Evolutionary conservation across 1,140 invertebrate species (phyloP).

Genomic region (Arctopsyche grandis): DNA sequence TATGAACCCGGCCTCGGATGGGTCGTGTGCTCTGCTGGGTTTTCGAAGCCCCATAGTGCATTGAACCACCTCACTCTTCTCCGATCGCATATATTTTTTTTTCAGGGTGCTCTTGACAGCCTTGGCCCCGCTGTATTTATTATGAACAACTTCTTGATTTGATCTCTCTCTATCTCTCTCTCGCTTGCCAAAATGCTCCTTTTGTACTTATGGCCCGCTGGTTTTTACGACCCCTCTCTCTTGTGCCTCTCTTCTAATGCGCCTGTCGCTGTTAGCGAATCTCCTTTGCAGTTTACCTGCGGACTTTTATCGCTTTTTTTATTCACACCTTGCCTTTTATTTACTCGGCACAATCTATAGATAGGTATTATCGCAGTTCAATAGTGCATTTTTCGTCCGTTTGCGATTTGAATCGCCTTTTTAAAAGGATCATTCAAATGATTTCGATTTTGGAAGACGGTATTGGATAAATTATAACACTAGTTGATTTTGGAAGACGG

Average conservation of each 20-base stretch:
- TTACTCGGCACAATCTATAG: not conserved
- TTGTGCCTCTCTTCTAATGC: not conserved
- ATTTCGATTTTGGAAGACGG: too few relatives aligned
- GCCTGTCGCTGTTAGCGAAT: not conserved
- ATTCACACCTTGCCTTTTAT: conserved; percentile 1
- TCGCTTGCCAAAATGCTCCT: not conserved
- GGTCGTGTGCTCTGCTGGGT: conserved; percentile 1
- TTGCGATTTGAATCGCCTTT: too few relatives aligned
- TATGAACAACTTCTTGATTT: conserved; percentile 13
- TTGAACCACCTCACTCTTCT: conserved; percentile 21
- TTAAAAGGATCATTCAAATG: too few relatives aligned
- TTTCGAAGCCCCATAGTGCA: conserved; percentile 14
- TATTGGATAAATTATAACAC: too few relatives aligned
- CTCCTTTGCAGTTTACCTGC: not conserved
- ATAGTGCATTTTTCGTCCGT: not conserved
- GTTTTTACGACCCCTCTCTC: conserved; percentile 14
- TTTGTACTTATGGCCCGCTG: not conserved
- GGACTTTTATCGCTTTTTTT: not conserved
- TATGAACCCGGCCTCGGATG: not conserved
- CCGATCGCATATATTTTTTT: not conserved
- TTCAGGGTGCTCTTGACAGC: conserved; percentile 27
- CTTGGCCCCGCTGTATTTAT: conserved; percentile 26
- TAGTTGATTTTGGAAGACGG: too few relatives aligned
- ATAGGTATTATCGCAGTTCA: not conserved
- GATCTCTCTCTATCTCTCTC: not conserved